Percentiles rank a stretch among this genome's conserved stretches.
Evolutionary conservation across 2,113 vertebrate species (phyloP).

Genomic region (Cairina moschata): DNA sequence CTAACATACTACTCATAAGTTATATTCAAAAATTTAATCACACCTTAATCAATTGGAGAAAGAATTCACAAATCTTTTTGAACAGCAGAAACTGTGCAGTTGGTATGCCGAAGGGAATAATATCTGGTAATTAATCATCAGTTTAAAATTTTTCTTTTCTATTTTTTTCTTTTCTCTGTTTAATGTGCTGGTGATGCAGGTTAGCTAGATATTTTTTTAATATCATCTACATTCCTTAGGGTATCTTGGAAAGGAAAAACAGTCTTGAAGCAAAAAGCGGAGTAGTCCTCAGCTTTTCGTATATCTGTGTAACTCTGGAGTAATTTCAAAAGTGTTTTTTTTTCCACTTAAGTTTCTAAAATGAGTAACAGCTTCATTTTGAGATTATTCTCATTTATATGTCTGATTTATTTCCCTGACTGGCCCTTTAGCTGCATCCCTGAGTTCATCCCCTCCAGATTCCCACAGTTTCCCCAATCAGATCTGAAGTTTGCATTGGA

Average conservation of each 20-base stretch:
- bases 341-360: not conserved
- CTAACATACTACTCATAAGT: not conserved
- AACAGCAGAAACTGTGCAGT: not conserved
- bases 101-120: not conserved
- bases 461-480: not conserved
- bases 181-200: not conserved
- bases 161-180: not conserved
- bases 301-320: not conserved
- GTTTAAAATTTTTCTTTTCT: not conserved
- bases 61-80: not conserved
- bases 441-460: not conserved
- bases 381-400: not conserved
- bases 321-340: not conserved
- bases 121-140: not conserved
- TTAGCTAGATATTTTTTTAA: not conserved
- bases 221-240: not conserved
- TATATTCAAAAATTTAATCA: not conserved
- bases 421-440: not conserved
- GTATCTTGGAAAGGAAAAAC: not conserved
- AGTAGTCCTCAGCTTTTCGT: not conserved
- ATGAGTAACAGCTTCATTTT: not conserved
- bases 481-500: not conserved
- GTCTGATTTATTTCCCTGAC: not conserved
- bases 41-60: not conserved
- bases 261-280: not conserved